A percentile compares a stretch with the other conserved stretches of the same genome.
phyloP scores from a whole-genome alignment of 2,888 invertebrate species.

The Buathra laborator region DNA sequence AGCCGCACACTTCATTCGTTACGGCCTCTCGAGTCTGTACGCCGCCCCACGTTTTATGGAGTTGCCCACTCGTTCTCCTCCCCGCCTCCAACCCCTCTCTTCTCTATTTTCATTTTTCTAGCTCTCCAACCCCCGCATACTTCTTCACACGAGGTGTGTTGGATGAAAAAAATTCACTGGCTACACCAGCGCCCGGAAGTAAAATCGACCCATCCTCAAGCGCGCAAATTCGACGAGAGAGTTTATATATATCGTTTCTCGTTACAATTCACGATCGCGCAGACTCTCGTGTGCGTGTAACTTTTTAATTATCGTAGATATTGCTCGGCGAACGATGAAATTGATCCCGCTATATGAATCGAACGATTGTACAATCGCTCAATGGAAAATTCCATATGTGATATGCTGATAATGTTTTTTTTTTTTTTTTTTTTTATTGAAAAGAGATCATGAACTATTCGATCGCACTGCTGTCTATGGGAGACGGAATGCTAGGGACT shows the following conservation, averaged over 20 bases:
- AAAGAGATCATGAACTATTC: slow-evolving; percentile 50
- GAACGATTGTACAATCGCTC: slow-evolving; percentile 11
- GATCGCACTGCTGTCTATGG: background rate
- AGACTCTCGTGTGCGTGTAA: slow-evolving; percentile 9
- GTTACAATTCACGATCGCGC: slow-evolving; percentile 10
- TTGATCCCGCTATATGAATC: slow-evolving; percentile 22
- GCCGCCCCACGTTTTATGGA: slow-evolving; percentile 76
- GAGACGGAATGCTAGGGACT: background rate
- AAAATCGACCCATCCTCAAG: slow-evolving; percentile 5
- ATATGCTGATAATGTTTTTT: slow-evolving; percentile 45
- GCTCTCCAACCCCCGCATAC: background rate
- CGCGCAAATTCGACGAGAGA: slow-evolving; percentile 10
- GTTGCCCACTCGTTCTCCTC: slow-evolving; percentile 30
- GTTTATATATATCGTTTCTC: slow-evolving; percentile 14
- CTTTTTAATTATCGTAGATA: slow-evolving; percentile 13
- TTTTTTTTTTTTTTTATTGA: slow-evolving; percentile 46
- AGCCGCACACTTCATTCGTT: slow-evolving; percentile 79
- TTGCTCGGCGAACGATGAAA: slow-evolving; percentile 20
- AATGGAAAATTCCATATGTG: slow-evolving; percentile 35
- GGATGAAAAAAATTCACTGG: slow-evolving; percentile 18
- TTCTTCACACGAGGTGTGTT: slow-evolving; percentile 6
- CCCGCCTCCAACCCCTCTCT: slow-evolving; percentile 6
- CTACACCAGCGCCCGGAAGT: slow-evolving; percentile 16
- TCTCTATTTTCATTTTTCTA: slow-evolving; percentile 28
- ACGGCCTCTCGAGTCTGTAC: slow-evolving; percentile 72